Base-by-base conservation (phyloP, 1,140 invertebrate genomes). In the Hylyphantes graminicola region DNA sequence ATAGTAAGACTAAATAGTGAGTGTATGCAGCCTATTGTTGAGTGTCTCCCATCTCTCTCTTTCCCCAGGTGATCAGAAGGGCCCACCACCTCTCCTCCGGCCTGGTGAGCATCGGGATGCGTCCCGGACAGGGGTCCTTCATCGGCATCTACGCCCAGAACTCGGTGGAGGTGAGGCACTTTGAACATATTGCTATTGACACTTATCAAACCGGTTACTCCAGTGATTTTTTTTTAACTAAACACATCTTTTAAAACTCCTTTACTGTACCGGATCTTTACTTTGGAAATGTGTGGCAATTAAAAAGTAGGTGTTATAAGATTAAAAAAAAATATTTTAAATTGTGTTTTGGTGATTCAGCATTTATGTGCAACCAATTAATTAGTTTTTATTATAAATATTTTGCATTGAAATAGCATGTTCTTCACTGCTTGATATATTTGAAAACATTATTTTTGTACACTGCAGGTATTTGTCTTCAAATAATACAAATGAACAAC, bases 61-160 rank as follows among this genome's bases (percentile, higher is more conserved):
- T 85, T 87, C 68, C 85, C 51, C 79, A 87, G 83, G 76, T 87
- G 15, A 78, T 98, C 82, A 91, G 96, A 67, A 92, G 95, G 87
- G 96, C 96, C 80, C 95, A 95, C 88, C 96, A 97, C 90, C 94
- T 98, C 87, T 96, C 97, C 73, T 94, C 96, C 2, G 97, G 96
- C 19, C 92, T 98, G 86, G 92, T 98, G 85, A 92, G 93, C 8
- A 90, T 94, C 86, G 96, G 96, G 77, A 91, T 96, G 7, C 87
- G 90, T 51, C 88, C 90, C 7, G 88, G 87, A 53, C 93, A 95
- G 72, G 92, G 92, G 85, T 96, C 96, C 19, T 93, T 95, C 88
- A 92, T 99, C 85, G 96, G 97, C 86, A 95, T 99, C 85, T 99
- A 98, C 90, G 94, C 96, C 86, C 95, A 96, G 90, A 99, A 99